A percentile compares a stretch with the other conserved stretches of the same genome.
These are phyloP conservation scores for Amniataba percoides DNA, from an alignment of 2,797 vertebrate genomes.

Conservation along the genomic window DNA sequence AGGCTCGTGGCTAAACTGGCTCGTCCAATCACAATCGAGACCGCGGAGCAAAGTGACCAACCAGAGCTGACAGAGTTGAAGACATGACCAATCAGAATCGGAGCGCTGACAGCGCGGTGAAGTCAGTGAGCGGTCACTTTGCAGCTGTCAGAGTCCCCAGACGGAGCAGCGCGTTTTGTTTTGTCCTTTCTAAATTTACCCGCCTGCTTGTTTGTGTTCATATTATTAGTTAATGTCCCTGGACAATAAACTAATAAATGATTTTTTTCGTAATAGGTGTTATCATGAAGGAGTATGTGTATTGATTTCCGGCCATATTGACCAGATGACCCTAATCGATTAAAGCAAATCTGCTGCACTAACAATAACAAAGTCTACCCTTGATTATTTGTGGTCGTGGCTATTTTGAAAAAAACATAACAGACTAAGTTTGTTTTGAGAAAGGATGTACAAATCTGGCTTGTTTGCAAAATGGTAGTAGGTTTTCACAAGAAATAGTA, in stretches of 20 bases:
- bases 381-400: neutral
- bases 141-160: constrained; percentile 34
- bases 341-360: neutral
- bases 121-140: neutral
- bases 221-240: neutral
- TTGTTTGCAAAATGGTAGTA: constrained; percentile 23
- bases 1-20: neutral
- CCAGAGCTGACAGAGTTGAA: neutral
- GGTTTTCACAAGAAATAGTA: constrained; percentile 34
- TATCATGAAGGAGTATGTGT: constrained; percentile 10
- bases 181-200: constrained; percentile 29
- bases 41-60: constrained; percentile 15
- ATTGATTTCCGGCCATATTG: constrained; percentile 12
- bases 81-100: constrained; percentile 39
- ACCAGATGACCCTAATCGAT: neutral
- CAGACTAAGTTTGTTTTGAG: neutral
- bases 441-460: neutral
- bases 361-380: neutral
- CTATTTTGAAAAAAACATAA: neutral
- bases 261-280: constrained; percentile 16
- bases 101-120: constrained; percentile 15
- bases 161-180: constrained; percentile 14
- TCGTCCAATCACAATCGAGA: constrained; percentile 58
- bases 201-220: constrained; percentile 21
- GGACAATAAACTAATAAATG: neutral